Evolutionary conservation across 2,113 vertebrate species (phyloP).

Genomic region (Spea multiplicata): DNA sequence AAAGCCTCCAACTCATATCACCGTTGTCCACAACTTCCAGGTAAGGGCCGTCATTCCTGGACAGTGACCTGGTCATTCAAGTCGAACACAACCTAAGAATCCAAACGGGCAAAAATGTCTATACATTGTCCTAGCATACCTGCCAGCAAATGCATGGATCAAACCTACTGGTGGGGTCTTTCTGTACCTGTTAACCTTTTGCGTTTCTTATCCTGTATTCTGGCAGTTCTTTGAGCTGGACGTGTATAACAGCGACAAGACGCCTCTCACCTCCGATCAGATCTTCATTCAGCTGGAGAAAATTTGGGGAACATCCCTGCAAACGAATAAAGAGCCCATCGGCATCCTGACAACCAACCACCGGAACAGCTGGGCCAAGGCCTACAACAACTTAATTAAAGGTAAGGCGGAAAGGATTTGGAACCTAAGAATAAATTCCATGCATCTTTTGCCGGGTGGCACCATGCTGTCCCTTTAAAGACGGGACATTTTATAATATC

Average conservation of each 20-base stretch:
- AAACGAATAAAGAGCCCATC: conserved; percentile 95
- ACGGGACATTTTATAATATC: too few relatives aligned
- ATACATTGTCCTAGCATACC: too few relatives aligned
- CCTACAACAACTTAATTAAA: conserved; percentile 90
- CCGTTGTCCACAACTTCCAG: conserved; percentile 97
- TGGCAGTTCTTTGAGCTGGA: conserved; percentile 90
- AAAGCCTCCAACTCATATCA: conserved; percentile 79
- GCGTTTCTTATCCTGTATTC: background rate
- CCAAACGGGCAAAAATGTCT: too few relatives aligned
- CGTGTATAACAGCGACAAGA: conserved; percentile 89
- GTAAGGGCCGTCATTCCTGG: conserved; percentile 57
- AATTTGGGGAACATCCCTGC: conserved; percentile 95
- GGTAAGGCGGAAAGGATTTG: conserved; percentile 62
- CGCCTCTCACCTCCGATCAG: conserved; percentile 84
- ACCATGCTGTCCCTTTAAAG: too few relatives aligned
- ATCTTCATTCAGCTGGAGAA: conserved; percentile 92
- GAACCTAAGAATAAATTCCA: too few relatives aligned
- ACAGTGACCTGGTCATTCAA: too few relatives aligned
- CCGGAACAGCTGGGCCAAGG: conserved; percentile 95
- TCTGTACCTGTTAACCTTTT: background rate
- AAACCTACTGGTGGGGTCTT: background rate
- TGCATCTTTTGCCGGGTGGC: too few relatives aligned
- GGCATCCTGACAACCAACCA: conserved; percentile 95
- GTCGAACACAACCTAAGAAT: too few relatives aligned
- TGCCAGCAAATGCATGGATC: too few relatives aligned